Evolutionary conservation across 2,888 invertebrate genomes (phyloP), one percentile per base, ranked within the genome.

Genomic region (Drosophila pegasa): DNA sequence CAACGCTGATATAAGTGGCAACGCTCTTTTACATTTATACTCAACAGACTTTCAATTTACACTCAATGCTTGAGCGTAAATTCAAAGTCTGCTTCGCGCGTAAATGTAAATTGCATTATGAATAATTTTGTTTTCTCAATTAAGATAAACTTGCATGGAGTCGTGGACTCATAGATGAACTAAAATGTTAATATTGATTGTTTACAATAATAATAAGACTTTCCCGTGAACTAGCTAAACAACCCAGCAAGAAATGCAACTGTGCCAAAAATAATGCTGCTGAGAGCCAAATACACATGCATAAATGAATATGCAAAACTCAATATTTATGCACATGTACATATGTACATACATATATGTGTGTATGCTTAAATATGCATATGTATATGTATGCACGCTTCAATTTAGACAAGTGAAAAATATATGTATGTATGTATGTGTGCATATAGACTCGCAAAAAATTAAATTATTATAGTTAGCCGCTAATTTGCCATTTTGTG

Each of bases 11-110:
- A 14, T 25, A 14, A 25, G 40, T 58, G 37, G 64, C 55, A 64
- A 1, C 65, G 25, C 40, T 31, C 8, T 4, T 10, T 8, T 3
- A n/a, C 1, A n/a, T 16, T 58, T 47, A 1, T 18, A 41, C 54
- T 55, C 43, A 58, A 61, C n/a, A 10, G 33, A 9, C 38, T n/a
- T 12, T 31, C 12, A 18, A 52, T 1, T 43, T 59, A 0, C 71
- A 67, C 71, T 73, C 74, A 61, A 61, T 14, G 7, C n/a, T 55
- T 72, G 57, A 72, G 74, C 29, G 45, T 1, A 55, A 51, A 47
- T 41, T 40, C n/a, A n/a, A 27, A 20, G 25, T 10, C 18, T 20
- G 8, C 4, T 35, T 33, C 50, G 58, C 58, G 54, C 65, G 43
- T 37, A 50, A 31, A 31, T 35, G 16, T 9, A 20, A 52, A 35